Evolutionary conservation across 2,797 vertebrate species (phyloP).

Genomic region (Catostomus latipinnis): DNA sequence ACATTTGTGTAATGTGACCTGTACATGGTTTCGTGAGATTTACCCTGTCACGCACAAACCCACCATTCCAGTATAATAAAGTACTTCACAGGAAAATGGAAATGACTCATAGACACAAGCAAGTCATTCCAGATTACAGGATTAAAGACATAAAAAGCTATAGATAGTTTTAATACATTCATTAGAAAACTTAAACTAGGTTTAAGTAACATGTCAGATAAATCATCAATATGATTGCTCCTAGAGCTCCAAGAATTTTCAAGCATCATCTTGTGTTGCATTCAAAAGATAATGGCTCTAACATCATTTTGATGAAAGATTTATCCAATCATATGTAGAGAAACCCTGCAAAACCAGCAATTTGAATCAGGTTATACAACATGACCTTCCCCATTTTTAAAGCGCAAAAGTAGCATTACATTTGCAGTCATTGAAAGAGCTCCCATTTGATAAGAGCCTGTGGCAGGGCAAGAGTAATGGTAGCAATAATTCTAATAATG

Average conservation of each 20-base stretch:
- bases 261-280: neutral
- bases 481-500: constrained; percentile 31
- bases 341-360: neutral
- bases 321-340: constrained; percentile 5
- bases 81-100: too few species aligned
- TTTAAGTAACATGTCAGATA: neutral
- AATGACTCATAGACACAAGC: neutral
- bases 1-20: too few species aligned
- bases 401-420: neutral
- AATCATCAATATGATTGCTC: neutral
- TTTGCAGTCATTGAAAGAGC: constrained; percentile 4
- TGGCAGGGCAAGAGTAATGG: constrained; percentile 38
- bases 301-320: constrained; percentile 17
- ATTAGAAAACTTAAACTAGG: neutral
- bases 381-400: neutral
- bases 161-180: too few species aligned
- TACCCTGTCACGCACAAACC: too few species aligned
- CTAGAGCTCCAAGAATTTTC: neutral
- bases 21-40: too few species aligned
- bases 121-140: neutral
- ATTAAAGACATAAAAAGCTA: neutral
- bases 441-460: constrained; percentile 26
- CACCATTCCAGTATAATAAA: too few species aligned
- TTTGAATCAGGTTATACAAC: constrained; percentile 6
- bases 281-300: neutral